Evolutionary conservation across 2,797 vertebrate species (phyloP).

Genomic region (Monodelphis domestica): DNA sequence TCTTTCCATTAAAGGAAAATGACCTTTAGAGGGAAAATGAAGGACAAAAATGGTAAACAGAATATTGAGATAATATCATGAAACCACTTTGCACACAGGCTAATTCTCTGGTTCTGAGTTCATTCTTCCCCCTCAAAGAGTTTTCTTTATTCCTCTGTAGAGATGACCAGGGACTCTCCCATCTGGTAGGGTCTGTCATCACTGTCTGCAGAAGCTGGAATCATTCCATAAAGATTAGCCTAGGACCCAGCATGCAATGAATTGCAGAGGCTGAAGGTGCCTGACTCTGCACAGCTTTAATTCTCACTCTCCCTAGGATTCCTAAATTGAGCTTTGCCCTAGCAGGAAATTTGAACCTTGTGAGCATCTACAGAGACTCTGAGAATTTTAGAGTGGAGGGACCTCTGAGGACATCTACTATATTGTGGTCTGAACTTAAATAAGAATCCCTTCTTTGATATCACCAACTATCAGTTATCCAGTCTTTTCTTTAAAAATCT

Average conservation of each 20-base stretch:
- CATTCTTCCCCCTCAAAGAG: background rate
- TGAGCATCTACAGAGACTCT: background rate
- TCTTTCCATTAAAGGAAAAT: background rate
- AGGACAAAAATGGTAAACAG: background rate
- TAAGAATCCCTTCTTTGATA: background rate
- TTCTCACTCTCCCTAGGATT: background rate
- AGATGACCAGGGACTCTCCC: background rate
- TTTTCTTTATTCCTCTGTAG: background rate
- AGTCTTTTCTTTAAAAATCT: background rate
- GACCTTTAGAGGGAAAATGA: background rate
- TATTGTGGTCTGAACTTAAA: background rate
- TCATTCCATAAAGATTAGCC: background rate
- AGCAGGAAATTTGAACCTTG: background rate
- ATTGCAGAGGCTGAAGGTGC: background rate
- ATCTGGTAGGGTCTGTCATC: background rate
- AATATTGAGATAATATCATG: background rate
- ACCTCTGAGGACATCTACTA: background rate
- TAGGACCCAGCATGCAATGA: background rate
- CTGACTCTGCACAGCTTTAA: background rate
- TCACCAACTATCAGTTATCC: background rate
- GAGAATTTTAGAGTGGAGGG: background rate
- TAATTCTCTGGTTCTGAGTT: background rate
- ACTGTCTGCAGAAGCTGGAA: background rate
- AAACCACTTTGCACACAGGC: background rate
- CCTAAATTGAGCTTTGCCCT: background rate